Conservation (phyloP, 2,888 invertebrate genomes). For the Pterobdella sp. region DNA sequence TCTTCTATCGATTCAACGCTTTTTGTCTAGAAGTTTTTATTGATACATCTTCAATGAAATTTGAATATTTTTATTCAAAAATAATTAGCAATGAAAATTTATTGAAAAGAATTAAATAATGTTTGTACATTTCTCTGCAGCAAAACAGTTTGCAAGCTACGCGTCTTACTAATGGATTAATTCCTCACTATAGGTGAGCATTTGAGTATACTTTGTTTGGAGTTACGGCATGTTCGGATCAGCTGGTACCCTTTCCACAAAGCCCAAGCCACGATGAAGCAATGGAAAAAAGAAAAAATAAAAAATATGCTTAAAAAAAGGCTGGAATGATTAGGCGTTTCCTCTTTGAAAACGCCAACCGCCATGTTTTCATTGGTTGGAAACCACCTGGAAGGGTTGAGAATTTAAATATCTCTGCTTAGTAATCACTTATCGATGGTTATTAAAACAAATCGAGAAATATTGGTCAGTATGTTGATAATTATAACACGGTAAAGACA, state of each 20-base stretch:
- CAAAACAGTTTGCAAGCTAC: background rate
- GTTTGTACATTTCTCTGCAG: background rate
- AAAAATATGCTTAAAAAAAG: background rate
- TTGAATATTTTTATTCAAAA: too few relatives aligned
- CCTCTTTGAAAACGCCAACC: background rate
- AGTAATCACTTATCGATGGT: background rate
- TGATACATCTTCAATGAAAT: too few relatives aligned
- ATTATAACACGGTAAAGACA: background rate
- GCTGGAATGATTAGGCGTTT: background rate
- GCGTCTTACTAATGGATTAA: background rate
- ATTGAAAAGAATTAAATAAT: too few relatives aligned
- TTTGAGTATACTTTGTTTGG: background rate
- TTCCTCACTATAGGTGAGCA: background rate
- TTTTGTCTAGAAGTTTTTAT: too few relatives aligned
- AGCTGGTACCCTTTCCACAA: background rate
- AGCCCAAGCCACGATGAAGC: background rate
- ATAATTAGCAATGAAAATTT: too few relatives aligned
- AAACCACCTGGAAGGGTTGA: conserved; percentile 3
- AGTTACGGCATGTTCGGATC: background rate
- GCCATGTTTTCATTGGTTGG: background rate
- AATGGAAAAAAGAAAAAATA: background rate
- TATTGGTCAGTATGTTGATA: background rate
- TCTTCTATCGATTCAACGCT: too few relatives aligned
- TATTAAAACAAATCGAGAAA: too few relatives aligned
- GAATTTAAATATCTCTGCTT: background rate